Evolutionary conservation across 1,140 invertebrate species (phyloP).

Genomic region (Lepidurus packardi): DNA sequence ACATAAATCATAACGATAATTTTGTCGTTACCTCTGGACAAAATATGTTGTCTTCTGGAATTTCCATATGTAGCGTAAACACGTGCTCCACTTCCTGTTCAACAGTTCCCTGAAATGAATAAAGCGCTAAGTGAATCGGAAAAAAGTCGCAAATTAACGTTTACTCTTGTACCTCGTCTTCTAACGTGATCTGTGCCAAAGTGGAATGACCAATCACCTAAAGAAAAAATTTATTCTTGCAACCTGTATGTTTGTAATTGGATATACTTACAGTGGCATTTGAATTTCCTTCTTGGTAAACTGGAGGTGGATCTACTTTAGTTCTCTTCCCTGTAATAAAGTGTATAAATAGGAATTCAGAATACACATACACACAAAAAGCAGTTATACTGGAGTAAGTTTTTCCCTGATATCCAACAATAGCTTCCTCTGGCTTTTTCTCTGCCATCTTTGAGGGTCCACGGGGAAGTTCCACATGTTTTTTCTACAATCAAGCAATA

Average conservation of each 20-base stretch:
- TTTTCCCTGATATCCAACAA: not conserved
- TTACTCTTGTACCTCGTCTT: not conserved
- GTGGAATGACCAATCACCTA: not conserved
- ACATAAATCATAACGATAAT: not conserved
- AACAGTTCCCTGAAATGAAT: constrained; percentile 1
- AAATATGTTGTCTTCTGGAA: not conserved
- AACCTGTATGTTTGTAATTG: constrained; percentile 1
- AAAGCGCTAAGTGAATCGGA: not conserved
- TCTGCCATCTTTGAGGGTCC: not conserved
- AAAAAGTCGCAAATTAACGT: not conserved
- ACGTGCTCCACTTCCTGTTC: not conserved
- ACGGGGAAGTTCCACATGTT: not conserved
- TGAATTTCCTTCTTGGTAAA: not conserved
- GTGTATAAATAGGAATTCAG: not conserved
- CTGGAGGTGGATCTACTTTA: not conserved
- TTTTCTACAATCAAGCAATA: not conserved
- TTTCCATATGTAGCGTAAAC: not conserved
- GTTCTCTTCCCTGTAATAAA: not conserved
- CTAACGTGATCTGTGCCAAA: not conserved
- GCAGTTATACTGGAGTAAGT: not conserved
- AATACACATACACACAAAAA: not conserved
- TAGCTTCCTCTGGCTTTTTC: not conserved
- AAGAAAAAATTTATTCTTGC: not conserved
- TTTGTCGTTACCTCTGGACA: not conserved
- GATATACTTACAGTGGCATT: not conserved